Evolutionary conservation across 1,140 invertebrate species (phyloP).

Genomic region (Dermatophagoides farinae): DNA sequence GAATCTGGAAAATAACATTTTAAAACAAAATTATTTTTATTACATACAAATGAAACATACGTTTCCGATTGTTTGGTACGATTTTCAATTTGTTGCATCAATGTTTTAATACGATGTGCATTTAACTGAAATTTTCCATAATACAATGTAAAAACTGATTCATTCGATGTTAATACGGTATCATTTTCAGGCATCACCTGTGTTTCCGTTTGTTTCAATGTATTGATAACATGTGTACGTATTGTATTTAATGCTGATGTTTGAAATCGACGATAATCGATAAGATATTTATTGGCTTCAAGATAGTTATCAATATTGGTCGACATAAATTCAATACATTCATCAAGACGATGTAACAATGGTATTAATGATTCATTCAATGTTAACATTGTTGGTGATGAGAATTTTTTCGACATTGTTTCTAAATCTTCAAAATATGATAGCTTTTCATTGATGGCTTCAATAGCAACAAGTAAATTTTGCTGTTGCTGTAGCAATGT

Average conservation of each 20-base stretch:
- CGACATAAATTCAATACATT: slow-evolving; percentile 62
- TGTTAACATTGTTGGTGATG: slow-evolving; percentile 52
- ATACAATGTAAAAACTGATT: slow-evolving; percentile 66
- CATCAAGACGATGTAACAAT: slow-evolving; percentile 60
- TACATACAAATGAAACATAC: slow-evolving; percentile 11
- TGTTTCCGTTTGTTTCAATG: slow-evolving; percentile 34
- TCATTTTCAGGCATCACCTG: slow-evolving; percentile 33
- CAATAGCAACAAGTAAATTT: slow-evolving; percentile 49
- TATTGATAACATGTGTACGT: slow-evolving; percentile 18
- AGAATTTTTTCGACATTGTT: slow-evolving; percentile 50
- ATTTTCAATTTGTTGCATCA: slow-evolving; percentile 59
- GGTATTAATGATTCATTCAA: slow-evolving; percentile 59
- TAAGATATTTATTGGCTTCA: slow-evolving; percentile 45
- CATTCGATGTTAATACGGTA: slow-evolving; percentile 24
- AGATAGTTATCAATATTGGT: slow-evolving; percentile 50
- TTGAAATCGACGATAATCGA: slow-evolving; percentile 19
- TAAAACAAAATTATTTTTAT: slow-evolving; percentile 7
- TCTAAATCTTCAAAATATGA: slow-evolving; percentile 69
- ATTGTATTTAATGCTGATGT: slow-evolving; percentile 20
- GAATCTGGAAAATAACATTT: slow-evolving; percentile 35
- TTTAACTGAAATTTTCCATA: slow-evolving; percentile 84
- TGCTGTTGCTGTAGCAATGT: slow-evolving; percentile 67
- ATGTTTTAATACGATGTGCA: slow-evolving; percentile 52
- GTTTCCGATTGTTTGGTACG: slow-evolving; percentile 39
- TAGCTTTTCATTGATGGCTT: slow-evolving; percentile 53